phyloP scores from a whole-genome alignment of 2,888 invertebrate genomes.

The Aphodius sticticus region DNA sequence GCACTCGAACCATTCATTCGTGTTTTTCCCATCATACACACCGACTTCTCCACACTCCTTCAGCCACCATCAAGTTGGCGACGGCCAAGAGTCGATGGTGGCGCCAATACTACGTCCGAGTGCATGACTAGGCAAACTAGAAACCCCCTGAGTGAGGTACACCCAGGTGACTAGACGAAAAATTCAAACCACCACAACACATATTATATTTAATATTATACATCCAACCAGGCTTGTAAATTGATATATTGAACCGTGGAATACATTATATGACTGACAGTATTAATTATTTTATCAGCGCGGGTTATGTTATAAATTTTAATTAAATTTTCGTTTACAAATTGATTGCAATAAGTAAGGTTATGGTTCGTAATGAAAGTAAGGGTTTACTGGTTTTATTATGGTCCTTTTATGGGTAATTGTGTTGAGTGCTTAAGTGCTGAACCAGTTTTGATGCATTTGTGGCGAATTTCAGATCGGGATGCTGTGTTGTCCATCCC shows the following conservation, averaged over 20 bases:
- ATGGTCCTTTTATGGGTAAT: background rate
- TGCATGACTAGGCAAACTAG: background rate
- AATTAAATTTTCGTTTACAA: background rate
- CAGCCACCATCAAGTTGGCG: background rate
- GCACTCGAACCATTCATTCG: background rate
- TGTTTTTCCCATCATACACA: background rate
- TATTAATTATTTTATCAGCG: background rate
- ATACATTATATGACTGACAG: background rate
- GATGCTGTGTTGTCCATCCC: background rate
- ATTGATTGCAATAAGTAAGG: background rate
- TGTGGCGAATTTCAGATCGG: background rate
- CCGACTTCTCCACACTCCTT: background rate
- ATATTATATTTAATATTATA: background rate
- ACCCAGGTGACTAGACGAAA: background rate
- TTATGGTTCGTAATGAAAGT: background rate
- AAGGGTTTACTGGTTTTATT: background rate
- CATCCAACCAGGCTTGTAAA: background rate
- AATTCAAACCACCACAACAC: background rate
- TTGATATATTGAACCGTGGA: background rate
- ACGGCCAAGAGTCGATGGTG: background rate
- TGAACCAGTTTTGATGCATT: background rate
- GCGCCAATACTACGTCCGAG: conserved; percentile 4
- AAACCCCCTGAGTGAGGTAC: background rate
- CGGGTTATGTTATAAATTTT: background rate
- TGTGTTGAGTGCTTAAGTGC: background rate